A percentile compares a stretch with the other conserved stretches of the same genome.
phyloP scores from a whole-genome alignment of 2,888 invertebrate genomes.

The Lamellibrachia columna region DNA sequence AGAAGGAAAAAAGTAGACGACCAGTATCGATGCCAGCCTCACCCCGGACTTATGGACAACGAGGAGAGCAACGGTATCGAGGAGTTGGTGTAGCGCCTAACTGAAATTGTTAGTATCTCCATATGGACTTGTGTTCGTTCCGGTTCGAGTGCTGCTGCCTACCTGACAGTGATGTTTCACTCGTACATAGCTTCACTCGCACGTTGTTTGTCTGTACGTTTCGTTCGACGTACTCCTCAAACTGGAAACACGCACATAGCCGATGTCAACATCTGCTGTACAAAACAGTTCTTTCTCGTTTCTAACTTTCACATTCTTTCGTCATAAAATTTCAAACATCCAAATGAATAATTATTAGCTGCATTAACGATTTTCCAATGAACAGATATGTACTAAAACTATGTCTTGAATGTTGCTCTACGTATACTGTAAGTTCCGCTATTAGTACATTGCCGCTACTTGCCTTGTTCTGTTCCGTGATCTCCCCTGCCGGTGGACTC shows the following conservation, averaged over 20 bases:
- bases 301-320: neutral
- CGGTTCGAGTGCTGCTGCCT: neutral
- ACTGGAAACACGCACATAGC: neutral
- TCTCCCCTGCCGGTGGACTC: neutral
- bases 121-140: neutral
- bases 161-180: constrained; percentile 7
- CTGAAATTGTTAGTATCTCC: neutral
- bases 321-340: no score
- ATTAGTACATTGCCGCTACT: neutral
- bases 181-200: neutral
- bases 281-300: neutral
- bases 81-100: neutral
- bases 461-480: neutral
- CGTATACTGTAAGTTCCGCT: no score
- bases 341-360: no score
- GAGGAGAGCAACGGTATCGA: no score
- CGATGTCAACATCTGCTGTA: neutral
- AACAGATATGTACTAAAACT: no score
- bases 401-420: no score
- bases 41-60: no score
- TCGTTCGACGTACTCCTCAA: neutral
- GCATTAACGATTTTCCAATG: no score
- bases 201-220: neutral
- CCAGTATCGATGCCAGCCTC: no score
- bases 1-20: no score